phyloP scores from a whole-genome alignment of 2,113 vertebrate genomes.

The Cyanistes caeruleus region DNA sequence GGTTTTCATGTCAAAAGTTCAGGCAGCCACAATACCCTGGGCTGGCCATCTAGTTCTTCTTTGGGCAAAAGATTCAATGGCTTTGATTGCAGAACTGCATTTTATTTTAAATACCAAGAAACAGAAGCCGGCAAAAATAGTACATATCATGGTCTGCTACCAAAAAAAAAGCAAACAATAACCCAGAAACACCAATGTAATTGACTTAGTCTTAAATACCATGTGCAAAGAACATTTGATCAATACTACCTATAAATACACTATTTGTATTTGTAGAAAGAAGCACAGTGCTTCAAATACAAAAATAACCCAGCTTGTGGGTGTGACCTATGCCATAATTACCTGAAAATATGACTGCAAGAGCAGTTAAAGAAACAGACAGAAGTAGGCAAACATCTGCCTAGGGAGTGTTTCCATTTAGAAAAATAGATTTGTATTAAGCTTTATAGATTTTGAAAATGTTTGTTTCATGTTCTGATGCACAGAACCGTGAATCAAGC shows the following conservation, averaged over 20 bases:
- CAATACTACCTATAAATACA: slow-evolving; percentile 74
- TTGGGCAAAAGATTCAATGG: not conserved
- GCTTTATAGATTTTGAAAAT: not conserved
- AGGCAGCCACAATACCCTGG: not conserved
- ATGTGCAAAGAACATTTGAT: slow-evolving; percentile 64
- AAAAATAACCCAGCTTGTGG: slow-evolving; percentile 67
- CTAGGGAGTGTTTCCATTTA: slow-evolving; percentile 35
- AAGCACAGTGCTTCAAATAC: slow-evolving; percentile 60
- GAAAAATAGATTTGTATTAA: slow-evolving; percentile 64
- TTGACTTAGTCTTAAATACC: slow-evolving; percentile 68
- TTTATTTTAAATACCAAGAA: slow-evolving; percentile 1
- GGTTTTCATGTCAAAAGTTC: not conserved
- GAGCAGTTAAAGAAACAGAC: slow-evolving; percentile 48
- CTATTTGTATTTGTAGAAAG: slow-evolving; percentile 55
- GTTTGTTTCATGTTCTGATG: not conserved
- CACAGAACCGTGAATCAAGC: not conserved
- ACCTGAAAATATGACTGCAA: slow-evolving; percentile 63
- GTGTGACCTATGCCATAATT: slow-evolving; percentile 65
- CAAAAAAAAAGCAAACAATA: not conserved
- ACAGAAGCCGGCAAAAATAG: slow-evolving; percentile 51
- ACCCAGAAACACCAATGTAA: slow-evolving; percentile 57
- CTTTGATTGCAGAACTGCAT: not conserved
- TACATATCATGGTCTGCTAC: slow-evolving; percentile 16
- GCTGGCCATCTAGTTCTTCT: not conserved
- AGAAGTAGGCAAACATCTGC: slow-evolving; percentile 49